These are phyloP conservation scores for Australoheros scitulus DNA, from an alignment of 2,113 vertebrate genomes.

Conservation along the genomic window DNA sequence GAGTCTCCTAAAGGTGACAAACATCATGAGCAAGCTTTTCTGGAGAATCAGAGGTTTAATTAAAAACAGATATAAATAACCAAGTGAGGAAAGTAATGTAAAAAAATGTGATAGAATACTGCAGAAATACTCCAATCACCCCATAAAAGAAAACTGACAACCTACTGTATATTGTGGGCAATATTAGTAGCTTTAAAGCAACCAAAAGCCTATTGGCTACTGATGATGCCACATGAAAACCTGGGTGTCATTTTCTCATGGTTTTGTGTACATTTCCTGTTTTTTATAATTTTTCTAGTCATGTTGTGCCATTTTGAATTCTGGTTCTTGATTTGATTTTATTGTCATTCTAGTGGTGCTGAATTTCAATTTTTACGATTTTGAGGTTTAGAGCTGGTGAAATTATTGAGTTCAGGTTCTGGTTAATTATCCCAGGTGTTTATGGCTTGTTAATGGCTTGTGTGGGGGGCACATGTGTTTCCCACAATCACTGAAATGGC, in stretches of 20 bases:
- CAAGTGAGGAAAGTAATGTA: not conserved
- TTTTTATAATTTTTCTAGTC: not conserved
- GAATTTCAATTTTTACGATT: not conserved
- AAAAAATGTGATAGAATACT: not conserved
- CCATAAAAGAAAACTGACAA: not conserved
- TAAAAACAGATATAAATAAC: not conserved
- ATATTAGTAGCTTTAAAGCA: not conserved
- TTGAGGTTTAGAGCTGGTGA: not conserved
- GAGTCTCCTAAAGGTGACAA: constrained; percentile 12
- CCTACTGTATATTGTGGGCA: not conserved
- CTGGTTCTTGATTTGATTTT: not conserved
- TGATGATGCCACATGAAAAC: not conserved
- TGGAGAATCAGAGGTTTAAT: constrained; percentile 20
- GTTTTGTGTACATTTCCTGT: not conserved
- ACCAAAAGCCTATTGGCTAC: not conserved
- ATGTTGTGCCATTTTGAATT: not conserved
- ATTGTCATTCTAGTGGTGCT: not conserved
- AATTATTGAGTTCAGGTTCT: not conserved
- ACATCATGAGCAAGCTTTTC: constrained; percentile 3
- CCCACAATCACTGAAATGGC: not conserved
- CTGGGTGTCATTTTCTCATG: not conserved
- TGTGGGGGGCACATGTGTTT: not conserved
- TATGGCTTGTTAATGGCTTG: not conserved
- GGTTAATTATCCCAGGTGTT: not conserved
- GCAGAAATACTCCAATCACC: not conserved